Percentiles rank a stretch among this genome's conserved stretches.
Evolutionary conservation across 2,113 vertebrate genomes (phyloP).

Genomic region (Calyptommatus sinebrachiatus): DNA sequence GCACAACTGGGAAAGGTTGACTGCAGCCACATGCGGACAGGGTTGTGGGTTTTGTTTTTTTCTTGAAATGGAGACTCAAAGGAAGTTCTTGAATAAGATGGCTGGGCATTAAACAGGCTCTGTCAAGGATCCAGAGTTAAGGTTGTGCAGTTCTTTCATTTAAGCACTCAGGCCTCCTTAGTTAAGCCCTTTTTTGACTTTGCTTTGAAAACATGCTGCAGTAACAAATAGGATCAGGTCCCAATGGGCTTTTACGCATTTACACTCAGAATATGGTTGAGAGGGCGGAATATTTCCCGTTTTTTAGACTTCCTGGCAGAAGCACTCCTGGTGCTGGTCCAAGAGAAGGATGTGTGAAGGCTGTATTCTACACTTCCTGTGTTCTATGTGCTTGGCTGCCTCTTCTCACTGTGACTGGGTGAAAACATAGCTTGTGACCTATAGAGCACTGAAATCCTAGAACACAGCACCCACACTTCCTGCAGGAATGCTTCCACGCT

Average conservation of each 20-base stretch:
- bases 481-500: too few species aligned
- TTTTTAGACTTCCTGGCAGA: too few species aligned
- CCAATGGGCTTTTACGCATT: neutral
- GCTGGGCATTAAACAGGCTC: neutral
- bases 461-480: too few species aligned
- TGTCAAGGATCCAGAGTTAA: neutral
- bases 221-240: slow-evolving; percentile 22
- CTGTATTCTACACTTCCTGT: too few species aligned
- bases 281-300: too few species aligned
- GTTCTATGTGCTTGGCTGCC: too few species aligned
- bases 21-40: neutral
- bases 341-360: too few species aligned
- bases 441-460: too few species aligned
- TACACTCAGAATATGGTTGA: neutral
- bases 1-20: neutral
- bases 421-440: too few species aligned
- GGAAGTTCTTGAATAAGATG: neutral
- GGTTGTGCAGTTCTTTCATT: slow-evolving; percentile 19
- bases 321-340: too few species aligned
- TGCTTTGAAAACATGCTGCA: slow-evolving; percentile 19
- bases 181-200: neutral
- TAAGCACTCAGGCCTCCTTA: slow-evolving; percentile 13
- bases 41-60: neutral
- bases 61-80: slow-evolving; percentile 31
- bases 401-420: too few species aligned